phyloP scores from a whole-genome alignment of 2,113 vertebrate genomes.

The Urocynchramus pylzowi region DNA sequence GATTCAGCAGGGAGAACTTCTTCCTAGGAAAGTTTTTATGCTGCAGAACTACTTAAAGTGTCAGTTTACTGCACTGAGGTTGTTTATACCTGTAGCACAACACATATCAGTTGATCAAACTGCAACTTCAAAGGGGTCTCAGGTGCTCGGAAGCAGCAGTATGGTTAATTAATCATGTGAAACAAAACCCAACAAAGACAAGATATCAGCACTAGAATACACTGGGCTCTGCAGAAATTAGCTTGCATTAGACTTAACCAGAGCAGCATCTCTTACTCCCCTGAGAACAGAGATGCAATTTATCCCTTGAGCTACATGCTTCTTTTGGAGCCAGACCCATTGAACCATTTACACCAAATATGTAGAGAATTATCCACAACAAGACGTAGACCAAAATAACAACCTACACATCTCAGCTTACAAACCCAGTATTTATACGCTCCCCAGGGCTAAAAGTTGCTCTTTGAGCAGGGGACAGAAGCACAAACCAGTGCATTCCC shows the following conservation, averaged over 20 bases:
- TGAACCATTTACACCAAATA: not conserved
- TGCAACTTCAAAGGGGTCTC: not conserved
- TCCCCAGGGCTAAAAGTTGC: not conserved
- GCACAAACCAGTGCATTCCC: not conserved
- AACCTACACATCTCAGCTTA: not conserved
- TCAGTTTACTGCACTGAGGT: not conserved
- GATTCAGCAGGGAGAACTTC: not conserved
- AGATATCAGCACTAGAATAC: not conserved
- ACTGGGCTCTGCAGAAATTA: not conserved
- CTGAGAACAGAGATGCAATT: not conserved
- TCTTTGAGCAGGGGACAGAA: not conserved
- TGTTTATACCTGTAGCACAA: not conserved
- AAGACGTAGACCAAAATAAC: not conserved
- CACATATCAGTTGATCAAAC: not conserved
- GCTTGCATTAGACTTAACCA: not conserved
- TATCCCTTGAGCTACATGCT: not conserved
- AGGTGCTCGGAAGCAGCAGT: not conserved
- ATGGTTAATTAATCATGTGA: conserved; percentile 42
- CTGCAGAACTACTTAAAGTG: not conserved
- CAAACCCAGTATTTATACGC: not conserved
- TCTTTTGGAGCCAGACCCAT: not conserved
- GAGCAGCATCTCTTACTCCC: not conserved
- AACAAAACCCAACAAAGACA: conserved; percentile 3
- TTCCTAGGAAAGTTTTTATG: not conserved
- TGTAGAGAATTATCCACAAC: not conserved